These are phyloP conservation scores for Oenanthe melanoleuca DNA, from an alignment of 2,113 vertebrate species.

Conservation along the genomic window DNA sequence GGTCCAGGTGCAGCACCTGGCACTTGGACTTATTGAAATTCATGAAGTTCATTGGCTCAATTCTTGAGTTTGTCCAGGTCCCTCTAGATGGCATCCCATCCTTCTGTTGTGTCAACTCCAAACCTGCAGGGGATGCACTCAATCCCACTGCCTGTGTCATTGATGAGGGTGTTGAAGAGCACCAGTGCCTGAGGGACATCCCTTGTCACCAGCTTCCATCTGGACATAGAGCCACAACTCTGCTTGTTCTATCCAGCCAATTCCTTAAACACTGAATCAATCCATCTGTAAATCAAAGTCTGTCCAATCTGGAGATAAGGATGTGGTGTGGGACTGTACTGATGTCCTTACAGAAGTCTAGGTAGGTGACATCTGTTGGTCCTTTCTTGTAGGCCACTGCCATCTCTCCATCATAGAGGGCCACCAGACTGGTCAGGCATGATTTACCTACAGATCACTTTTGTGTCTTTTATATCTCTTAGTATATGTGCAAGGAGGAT, in stretches of 20 bases:
- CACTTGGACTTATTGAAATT: not conserved
- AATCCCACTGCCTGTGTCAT: no score
- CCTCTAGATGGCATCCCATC: not conserved
- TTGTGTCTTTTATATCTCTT: not conserved
- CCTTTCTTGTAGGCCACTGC: not conserved
- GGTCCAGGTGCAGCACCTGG: not conserved
- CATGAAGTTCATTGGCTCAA: not conserved
- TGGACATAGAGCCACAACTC: not conserved
- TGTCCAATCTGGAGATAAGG: not conserved
- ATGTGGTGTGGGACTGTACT: not conserved
- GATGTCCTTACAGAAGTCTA: not conserved
- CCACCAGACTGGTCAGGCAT: not conserved
- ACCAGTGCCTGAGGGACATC: rapidly evolving
- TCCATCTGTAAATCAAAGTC: not conserved
- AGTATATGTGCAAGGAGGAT: not conserved
- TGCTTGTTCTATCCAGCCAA: not conserved
- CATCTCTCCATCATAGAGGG: not conserved
- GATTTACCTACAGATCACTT: not conserved
- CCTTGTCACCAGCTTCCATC: not conserved
- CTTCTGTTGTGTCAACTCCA: not conserved
- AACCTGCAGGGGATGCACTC: not conserved
- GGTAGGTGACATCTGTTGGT: rapidly evolving
- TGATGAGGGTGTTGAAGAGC: not conserved
- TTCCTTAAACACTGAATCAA: not conserved
- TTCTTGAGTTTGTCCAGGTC: no score